Percentiles rank a stretch among this genome's conserved stretches.
phyloP scores from a whole-genome alignment of 2,888 invertebrate species.

The Incurvaria masculella region DNA sequence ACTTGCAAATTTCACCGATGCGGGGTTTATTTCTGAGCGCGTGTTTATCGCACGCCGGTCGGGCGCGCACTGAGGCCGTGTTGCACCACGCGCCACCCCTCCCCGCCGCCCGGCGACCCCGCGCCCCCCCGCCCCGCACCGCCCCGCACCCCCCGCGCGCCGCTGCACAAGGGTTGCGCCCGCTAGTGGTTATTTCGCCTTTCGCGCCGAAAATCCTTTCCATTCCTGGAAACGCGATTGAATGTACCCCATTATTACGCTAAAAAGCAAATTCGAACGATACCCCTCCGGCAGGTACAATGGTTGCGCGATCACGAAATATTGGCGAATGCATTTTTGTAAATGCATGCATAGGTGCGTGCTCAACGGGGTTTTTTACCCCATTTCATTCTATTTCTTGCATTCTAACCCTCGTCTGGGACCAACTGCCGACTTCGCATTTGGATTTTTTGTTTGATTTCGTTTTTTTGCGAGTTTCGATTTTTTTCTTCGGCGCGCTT shows the following conservation, averaged over 20 bases:
- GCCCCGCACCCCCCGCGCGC: constrained; percentile 20
- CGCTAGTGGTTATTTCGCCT: neutral
- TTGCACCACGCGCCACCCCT: neutral
- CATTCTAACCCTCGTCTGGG: constrained; percentile 11
- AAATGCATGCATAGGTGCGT: neutral
- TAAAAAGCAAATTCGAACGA: neutral
- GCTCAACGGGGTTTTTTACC: constrained; percentile 9
- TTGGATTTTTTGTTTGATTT: constrained; percentile 49
- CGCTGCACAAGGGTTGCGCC: constrained; percentile 2
- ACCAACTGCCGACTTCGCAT: constrained; percentile 41
- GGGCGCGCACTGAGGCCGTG: neutral
- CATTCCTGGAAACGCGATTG: neutral
- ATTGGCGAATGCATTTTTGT: neutral
- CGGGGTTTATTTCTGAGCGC: neutral
- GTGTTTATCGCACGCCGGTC: neutral
- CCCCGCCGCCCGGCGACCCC: constrained; percentile 8
- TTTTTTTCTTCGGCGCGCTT: constrained; percentile 52
- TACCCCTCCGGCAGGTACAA: neutral
- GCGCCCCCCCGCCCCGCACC: constrained; percentile 15
- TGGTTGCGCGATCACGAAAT: neutral
- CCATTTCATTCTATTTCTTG: constrained; percentile 13
- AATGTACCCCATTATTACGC: neutral
- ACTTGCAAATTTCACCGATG: too few relatives aligned
- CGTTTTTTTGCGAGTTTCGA: constrained; percentile 54
- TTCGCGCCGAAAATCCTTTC: neutral